Evolutionary conservation across 2,888 invertebrate genomes (phyloP).

Genomic region (Brachypalpus laphriformis): DNA sequence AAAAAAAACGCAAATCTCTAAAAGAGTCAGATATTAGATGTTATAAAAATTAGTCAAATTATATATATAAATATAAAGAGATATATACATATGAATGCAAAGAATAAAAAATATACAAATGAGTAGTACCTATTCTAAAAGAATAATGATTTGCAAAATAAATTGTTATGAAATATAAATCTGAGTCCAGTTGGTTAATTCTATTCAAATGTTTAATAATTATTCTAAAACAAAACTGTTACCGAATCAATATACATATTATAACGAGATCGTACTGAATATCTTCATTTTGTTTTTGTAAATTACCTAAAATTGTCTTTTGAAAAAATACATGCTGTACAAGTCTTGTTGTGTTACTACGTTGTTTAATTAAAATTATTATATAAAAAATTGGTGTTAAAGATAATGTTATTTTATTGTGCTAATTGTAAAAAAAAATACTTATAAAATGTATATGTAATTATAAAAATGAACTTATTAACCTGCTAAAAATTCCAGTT

Average conservation of each 20-base stretch:
- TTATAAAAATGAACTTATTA: slow-evolving; percentile 19
- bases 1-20: slow-evolving; percentile 63
- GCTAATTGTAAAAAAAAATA: slow-evolving; percentile 42
- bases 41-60: slow-evolving; percentile 51
- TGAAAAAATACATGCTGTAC: slow-evolving; percentile 8
- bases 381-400: slow-evolving; percentile 50
- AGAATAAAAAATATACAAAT: slow-evolving; percentile 38
- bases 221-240: slow-evolving; percentile 34
- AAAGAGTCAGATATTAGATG: slow-evolving; percentile 55
- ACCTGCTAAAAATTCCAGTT: slow-evolving; percentile 15
- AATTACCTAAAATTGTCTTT: background rate
- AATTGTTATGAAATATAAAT: slow-evolving; percentile 37
- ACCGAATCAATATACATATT: slow-evolving; percentile 8
- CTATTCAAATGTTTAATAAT: slow-evolving; percentile 36
- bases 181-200: slow-evolving; percentile 45
- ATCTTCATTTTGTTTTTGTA: slow-evolving; percentile 4
- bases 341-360: slow-evolving; percentile 50
- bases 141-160: slow-evolving; percentile 2
- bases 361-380: slow-evolving; percentile 42
- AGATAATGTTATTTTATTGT: slow-evolving; percentile 56
- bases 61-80: slow-evolving; percentile 46
- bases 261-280: slow-evolving; percentile 35
- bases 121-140: slow-evolving; percentile 51
- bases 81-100: background rate
- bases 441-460: slow-evolving; percentile 25